A percentile compares a stretch with the other conserved stretches of the same genome.
Evolutionary conservation across 2,113 vertebrate species (phyloP).

Genomic region (Sylvietta virens): DNA sequence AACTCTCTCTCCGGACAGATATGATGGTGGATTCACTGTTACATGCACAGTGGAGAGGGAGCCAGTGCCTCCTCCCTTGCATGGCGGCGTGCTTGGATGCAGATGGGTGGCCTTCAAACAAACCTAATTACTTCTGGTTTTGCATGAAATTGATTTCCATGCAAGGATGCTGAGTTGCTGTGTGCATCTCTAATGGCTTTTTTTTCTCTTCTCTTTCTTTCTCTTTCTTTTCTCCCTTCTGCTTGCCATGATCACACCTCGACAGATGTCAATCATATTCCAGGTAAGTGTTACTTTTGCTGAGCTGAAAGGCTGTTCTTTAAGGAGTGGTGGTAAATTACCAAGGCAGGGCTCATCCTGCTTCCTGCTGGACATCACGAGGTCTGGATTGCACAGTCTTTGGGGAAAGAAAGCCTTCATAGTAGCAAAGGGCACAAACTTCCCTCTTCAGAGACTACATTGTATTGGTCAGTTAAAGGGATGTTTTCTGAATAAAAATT

Average conservation of each 20-base stretch:
- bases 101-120: constrained; percentile 52
- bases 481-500: background rate
- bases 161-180: constrained; percentile 67
- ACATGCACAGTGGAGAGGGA: constrained; percentile 78
- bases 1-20: constrained; percentile 71
- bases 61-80: constrained; percentile 67
- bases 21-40: constrained; percentile 37
- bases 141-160: constrained; percentile 85
- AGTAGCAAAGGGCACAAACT: background rate
- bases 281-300: constrained; percentile 86
- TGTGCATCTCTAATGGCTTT: constrained; percentile 70
- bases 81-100: constrained; percentile 70
- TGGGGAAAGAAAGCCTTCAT: background rate
- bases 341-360: background rate
- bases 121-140: constrained; percentile 59
- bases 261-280: constrained; percentile 87
- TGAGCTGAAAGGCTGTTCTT: constrained; percentile 1
- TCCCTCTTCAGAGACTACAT: background rate
- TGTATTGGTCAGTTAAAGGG: constrained; percentile 45
- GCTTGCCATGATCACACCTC: constrained; percentile 74
- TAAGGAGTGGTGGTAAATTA: background rate
- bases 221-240: constrained; percentile 58
- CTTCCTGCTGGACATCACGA: background rate
- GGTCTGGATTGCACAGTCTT: background rate
- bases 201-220: constrained; percentile 67